Evolutionary conservation across 1,140 invertebrate genomes (phyloP), one percentile per base, ranked within the genome.

Genomic region (Nephila pilipes): DNA sequence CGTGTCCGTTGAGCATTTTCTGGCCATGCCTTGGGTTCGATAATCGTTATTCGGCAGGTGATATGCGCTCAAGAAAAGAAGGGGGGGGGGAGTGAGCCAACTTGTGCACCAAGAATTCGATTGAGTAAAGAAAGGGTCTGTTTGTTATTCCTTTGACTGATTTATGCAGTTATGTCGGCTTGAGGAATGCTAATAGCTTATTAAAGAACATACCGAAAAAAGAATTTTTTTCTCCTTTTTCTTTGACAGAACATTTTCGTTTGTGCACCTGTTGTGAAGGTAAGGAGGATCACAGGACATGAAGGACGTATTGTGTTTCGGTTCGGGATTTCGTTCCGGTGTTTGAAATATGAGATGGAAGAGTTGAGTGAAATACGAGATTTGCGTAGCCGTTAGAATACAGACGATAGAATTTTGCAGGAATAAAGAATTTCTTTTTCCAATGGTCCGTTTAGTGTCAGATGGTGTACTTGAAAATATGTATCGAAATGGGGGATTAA

Each of bases 31-130:
- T 75, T 29, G 69, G 29, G 69, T 75, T 75, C 69, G 69, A 75
- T 75, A 75, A 75, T 75, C 69, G 25, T 75, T 75, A 75, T 75
- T 75, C 29, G 69, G 69, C 69, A 75, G 69, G 69, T 75, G 69
- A 75, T 29, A 32, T 75, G 69, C 18, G 69, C 58, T 75, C 29
- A 75, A 29, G 16, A 75, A 69, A 29, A 75, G 32, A 32, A 4
- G 16, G 60, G 38, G 38, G 4, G 38, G 38, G 46, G 6, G 6
- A 10, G 46, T 6, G 6, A 10, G 46, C 46, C 6, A 46, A 46
- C 46, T 46, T 46, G 6, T 46, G 46, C 6, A 46, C 46, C 46
- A 46, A 46, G 46, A 46, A 46, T 46, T 46, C 46, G 46, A 46
- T 46, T 46, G 46, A 46, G 46, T 46, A 46, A 46, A 46, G 46